Evolutionary conservation across 2,113 vertebrate genomes (phyloP).

Genomic region (Esox niger): DNA sequence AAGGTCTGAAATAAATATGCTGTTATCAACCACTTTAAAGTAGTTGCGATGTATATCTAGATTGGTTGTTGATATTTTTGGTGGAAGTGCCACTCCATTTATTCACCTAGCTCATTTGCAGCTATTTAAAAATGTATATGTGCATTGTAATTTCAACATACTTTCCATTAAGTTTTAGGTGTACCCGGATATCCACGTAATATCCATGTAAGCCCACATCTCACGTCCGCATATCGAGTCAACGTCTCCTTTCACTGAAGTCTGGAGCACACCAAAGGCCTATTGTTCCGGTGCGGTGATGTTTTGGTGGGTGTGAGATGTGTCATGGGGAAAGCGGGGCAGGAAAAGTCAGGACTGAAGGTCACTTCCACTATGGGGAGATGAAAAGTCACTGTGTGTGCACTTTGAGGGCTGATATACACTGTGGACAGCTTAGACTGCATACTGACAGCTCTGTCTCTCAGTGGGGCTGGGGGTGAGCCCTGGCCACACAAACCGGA

Average conservation of each 20-base stretch:
- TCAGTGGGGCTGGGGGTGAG: conserved; percentile 31
- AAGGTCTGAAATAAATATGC: neutral
- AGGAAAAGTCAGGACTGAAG: neutral
- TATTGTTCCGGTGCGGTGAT: conserved; percentile 29
- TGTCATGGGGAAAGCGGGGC: conserved; percentile 11
- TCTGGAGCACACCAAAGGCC: conserved; percentile 15
- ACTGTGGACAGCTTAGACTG: conserved; percentile 8
- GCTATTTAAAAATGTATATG: too few relatives aligned
- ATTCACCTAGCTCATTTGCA: too few relatives aligned
- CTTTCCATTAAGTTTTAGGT: too few relatives aligned
- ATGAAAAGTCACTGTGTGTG: conserved; percentile 27
- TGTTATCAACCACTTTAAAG: too few relatives aligned
- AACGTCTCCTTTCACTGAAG: conserved; percentile 29
- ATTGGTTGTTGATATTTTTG: too few relatives aligned
- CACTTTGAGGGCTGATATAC: conserved; percentile 28
- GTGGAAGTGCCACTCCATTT: too few relatives aligned
- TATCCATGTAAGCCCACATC: too few relatives aligned
- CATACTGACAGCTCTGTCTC: conserved; percentile 46
- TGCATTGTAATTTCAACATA: too few relatives aligned
- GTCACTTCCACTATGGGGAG: conserved; percentile 17
- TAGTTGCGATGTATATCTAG: too few relatives aligned
- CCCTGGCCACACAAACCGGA: conserved; percentile 25
- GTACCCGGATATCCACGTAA: too few relatives aligned
- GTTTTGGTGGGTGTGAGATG: neutral
- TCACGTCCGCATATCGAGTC: conserved; percentile 24